These are phyloP conservation scores for Anomalospiza imberbis DNA, from an alignment of 2,797 vertebrate species.

Conservation along the genomic window DNA sequence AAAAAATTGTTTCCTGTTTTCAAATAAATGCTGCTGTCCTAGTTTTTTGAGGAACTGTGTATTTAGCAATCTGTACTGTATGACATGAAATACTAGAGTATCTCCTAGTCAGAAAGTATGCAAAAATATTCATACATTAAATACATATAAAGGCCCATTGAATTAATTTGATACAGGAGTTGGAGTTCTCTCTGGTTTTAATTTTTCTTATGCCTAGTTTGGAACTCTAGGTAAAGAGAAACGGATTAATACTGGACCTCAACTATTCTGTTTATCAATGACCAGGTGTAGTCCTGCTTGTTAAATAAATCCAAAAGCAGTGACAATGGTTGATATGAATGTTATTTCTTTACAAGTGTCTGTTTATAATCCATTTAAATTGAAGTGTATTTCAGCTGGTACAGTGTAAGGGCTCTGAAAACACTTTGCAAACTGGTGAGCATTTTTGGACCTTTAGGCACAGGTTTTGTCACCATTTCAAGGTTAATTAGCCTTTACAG, in stretches of 20 bases:
- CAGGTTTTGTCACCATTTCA: not conserved
- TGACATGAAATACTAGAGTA: slow-evolving; percentile 6
- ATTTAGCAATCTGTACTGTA: slow-evolving; percentile 28
- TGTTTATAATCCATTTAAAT: not conserved
- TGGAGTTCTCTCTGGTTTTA: not conserved
- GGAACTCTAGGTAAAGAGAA: not conserved
- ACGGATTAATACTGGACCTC: not conserved
- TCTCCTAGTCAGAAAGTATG: not conserved
- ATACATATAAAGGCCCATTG: not conserved
- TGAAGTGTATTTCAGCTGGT: not conserved
- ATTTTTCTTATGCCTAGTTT: not conserved
- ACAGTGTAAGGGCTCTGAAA: not conserved
- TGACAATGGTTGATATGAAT: not conserved
- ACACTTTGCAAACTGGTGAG: not conserved
- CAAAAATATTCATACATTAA: slow-evolving; percentile 15
- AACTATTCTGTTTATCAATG: not conserved
- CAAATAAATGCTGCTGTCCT: slow-evolving; percentile 36
- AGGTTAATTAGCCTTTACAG: not conserved
- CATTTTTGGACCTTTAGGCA: not conserved
- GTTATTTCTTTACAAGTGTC: not conserved
- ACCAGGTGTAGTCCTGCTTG: not conserved
- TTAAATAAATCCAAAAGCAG: not conserved
- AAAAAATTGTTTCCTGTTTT: slow-evolving; percentile 49
- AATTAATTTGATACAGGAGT: not conserved
- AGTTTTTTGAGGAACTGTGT: not conserved